phyloP scores from a whole-genome alignment of 2,113 vertebrate genomes.

The Erinaceus europaeus region DNA sequence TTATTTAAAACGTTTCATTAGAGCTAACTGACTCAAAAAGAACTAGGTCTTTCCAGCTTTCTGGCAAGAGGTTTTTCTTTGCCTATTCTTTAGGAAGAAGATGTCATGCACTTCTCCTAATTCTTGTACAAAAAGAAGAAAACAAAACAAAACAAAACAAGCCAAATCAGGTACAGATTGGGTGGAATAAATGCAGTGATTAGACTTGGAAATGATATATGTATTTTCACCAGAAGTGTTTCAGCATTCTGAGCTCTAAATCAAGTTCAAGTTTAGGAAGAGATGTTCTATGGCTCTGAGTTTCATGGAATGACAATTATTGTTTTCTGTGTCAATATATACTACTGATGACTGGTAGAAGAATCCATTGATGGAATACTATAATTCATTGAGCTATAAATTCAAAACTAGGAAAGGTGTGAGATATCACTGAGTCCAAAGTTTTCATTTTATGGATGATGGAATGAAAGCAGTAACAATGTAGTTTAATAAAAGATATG shows the following conservation, averaged over 20 bases:
- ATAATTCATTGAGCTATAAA: background rate
- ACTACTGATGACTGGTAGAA: background rate
- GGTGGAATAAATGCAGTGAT: background rate
- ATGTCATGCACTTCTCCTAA: background rate
- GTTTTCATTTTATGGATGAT: background rate
- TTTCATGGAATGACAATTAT: background rate
- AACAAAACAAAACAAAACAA: constrained; percentile 22
- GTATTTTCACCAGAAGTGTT: background rate
- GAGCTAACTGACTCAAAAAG: background rate
- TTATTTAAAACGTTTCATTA: constrained; percentile 42
- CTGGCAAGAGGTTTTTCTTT: background rate
- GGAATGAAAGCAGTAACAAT: background rate
- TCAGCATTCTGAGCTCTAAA: background rate
- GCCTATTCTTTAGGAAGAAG: background rate
- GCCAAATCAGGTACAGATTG: background rate
- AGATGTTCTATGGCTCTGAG: background rate
- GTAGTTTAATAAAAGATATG: background rate
- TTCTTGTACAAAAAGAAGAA: no score
- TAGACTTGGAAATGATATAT: background rate
- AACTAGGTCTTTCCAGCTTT: background rate
- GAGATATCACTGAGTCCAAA: background rate
- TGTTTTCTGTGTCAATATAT: background rate
- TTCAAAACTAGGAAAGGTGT: background rate
- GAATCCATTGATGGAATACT: background rate
- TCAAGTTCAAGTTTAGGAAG: background rate